A percentile compares a stretch with the other conserved stretches of the same genome.
These are phyloP conservation scores for Chymomyza fuscimana DNA, from an alignment of 2,888 invertebrate species.

Conservation along the genomic window DNA sequence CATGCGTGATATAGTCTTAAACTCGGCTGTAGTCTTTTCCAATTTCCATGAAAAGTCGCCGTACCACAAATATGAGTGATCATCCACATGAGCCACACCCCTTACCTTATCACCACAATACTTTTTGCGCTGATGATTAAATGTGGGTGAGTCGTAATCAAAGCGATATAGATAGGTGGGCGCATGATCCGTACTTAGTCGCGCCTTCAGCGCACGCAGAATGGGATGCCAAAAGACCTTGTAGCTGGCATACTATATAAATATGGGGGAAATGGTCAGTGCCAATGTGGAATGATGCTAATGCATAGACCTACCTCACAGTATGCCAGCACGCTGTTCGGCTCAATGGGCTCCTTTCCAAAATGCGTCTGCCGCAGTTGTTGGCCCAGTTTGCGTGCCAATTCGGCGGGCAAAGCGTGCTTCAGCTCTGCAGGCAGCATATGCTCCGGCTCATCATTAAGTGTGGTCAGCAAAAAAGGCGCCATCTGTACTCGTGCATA, in stretches of 20 bases:
- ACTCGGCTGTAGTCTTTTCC: conserved; percentile 69
- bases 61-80: conserved; percentile 77
- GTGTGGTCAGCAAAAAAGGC: conserved; percentile 59
- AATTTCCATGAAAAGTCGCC: conserved; percentile 71
- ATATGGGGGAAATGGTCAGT: neutral
- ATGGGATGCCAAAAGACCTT: conserved; percentile 78
- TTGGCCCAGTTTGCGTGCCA: conserved; percentile 54
- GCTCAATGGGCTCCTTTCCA: conserved; percentile 65
- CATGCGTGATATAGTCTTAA: conserved; percentile 76
- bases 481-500: conserved; percentile 61
- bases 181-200: conserved; percentile 50
- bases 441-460: conserved; percentile 65
- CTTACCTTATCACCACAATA: conserved; percentile 71
- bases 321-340: conserved; percentile 73
- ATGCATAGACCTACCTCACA: conserved; percentile 62
- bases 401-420: conserved; percentile 40
- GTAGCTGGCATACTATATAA: conserved; percentile 70
- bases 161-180: conserved; percentile 78
- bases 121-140: conserved; percentile 75
- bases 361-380: conserved; percentile 61
- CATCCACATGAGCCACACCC: conserved; percentile 78
- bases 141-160: conserved; percentile 76
- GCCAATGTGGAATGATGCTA: neutral
- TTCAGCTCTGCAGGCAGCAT: conserved; percentile 70
- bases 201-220: conserved; percentile 59